phyloP scores from a whole-genome alignment of 2,113 vertebrate species.

The Psephotus haematonotus region DNA sequence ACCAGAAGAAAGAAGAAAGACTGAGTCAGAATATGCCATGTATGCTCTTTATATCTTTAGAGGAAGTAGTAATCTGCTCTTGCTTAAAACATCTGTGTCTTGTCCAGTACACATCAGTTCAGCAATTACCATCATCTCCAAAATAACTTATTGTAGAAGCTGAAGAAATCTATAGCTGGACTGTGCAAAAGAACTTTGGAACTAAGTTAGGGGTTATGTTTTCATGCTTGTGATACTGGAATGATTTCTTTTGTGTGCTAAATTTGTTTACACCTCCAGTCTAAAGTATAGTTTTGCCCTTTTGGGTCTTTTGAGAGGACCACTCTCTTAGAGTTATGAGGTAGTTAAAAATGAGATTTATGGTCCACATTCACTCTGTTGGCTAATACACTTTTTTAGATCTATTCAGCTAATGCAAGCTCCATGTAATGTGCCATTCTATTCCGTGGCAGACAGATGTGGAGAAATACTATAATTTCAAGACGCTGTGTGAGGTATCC shows the following conservation, averaged over 20 bases:
- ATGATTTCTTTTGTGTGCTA: neutral
- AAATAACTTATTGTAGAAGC: neutral
- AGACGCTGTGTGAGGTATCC: neutral
- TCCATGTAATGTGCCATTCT: neutral
- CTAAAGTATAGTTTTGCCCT: neutral
- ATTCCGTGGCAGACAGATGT: neutral
- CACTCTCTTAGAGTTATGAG: neutral
- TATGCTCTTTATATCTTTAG: neutral
- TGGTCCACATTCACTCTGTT: neutral
- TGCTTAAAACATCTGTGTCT: neutral
- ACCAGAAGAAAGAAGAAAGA: neutral
- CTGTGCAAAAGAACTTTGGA: neutral
- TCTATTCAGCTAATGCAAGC: neutral
- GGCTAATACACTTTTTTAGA: neutral
- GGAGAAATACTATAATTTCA: neutral
- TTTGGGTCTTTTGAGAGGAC: neutral
- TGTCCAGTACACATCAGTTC: neutral
- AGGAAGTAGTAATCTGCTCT: neutral
- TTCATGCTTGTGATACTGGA: neutral
- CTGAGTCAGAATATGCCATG: neutral
- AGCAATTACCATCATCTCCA: neutral
- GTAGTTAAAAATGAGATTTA: neutral
- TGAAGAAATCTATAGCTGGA: neutral
- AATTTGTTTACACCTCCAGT: neutral
- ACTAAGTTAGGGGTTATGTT: neutral